A percentile compares a stretch with the other conserved stretches of the same genome.
phyloP scores from a whole-genome alignment of 2,888 invertebrate genomes.

The Drosophila affinis region DNA sequence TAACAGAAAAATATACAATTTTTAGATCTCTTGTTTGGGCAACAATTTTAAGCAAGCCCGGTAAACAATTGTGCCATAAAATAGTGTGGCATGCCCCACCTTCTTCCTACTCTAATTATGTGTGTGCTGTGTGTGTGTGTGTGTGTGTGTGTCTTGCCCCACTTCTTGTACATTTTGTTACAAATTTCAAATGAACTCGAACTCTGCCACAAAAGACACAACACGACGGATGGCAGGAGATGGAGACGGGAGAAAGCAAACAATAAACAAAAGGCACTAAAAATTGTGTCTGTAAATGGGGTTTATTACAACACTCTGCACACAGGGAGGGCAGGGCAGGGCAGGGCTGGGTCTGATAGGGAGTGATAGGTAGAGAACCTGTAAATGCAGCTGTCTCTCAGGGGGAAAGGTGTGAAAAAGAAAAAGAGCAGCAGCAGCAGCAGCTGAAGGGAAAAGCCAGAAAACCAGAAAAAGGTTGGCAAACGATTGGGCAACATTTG shows the following conservation, averaged over 20 bases:
- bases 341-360: not conserved
- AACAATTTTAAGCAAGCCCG: not conserved
- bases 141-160: conserved; percentile 10
- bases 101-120: conserved; percentile 29
- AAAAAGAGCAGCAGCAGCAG: conserved; percentile 11
- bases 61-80: conserved; percentile 22
- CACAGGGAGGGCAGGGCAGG: not conserved
- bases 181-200: conserved; percentile 64
- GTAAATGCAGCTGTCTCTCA: conserved; percentile 55
- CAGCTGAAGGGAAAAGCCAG: not conserved
- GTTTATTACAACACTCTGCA: conserved; percentile 62
- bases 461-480: not conserved
- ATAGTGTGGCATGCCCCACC: conserved; percentile 33
- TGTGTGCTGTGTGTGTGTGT: conserved; percentile 23
- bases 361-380: conserved; percentile 16
- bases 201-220: conserved; percentile 23
- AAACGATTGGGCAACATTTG: conserved; percentile 4
- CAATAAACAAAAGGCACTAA: conserved; percentile 47
- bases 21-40: conserved; percentile 1
- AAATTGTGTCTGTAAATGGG: conserved; percentile 59
- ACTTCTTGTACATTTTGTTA: conserved; percentile 24
- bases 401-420: conserved; percentile 39
- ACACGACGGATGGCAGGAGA: not conserved
- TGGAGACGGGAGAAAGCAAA: conserved; percentile 29
- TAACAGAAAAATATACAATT: conserved; percentile 3